phyloP scores from a whole-genome alignment of 1,140 invertebrate genomes.

The Aphaenogaster floridana region DNA sequence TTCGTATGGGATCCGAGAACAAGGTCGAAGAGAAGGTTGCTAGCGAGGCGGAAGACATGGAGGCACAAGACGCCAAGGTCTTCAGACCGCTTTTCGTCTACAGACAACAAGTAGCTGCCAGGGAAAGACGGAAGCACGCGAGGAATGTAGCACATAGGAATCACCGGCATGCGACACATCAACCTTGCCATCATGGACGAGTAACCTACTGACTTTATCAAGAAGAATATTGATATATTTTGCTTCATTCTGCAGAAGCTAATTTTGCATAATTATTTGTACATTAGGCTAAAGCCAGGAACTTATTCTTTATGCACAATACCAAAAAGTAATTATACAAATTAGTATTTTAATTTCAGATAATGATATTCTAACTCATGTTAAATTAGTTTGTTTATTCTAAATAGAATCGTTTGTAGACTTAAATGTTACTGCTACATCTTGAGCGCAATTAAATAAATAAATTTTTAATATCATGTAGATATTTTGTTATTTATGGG shows the following conservation, averaged over 20 bases:
- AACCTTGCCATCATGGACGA: background rate
- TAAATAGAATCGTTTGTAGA: background rate
- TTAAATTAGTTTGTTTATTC: slow-evolving; percentile 2
- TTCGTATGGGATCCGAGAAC: background rate
- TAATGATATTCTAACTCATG: background rate
- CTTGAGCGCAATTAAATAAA: background rate
- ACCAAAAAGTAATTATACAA: slow-evolving; percentile 66
- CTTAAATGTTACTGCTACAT: background rate
- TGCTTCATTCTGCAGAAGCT: background rate
- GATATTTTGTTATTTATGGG: background rate
- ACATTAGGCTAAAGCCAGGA: background rate
- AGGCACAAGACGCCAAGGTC: slow-evolving; percentile 78
- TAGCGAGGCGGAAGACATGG: slow-evolving; percentile 67
- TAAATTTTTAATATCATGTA: background rate
- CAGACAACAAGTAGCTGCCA: slow-evolving; percentile 79
- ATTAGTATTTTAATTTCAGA: slow-evolving; percentile 25
- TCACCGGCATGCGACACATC: background rate
- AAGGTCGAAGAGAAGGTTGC: slow-evolving; percentile 19
- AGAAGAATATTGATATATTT: background rate
- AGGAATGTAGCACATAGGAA: slow-evolving; percentile 30
- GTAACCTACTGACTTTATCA: slow-evolving; percentile 22
- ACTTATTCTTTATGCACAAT: slow-evolving; percentile 9
- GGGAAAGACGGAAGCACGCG: slow-evolving; percentile 65
- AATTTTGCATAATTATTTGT: background rate
- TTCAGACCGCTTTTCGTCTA: slow-evolving; percentile 84